phyloP scores from a whole-genome alignment of 2,113 vertebrate species.

The Campylorhamphus procurvoides region DNA sequence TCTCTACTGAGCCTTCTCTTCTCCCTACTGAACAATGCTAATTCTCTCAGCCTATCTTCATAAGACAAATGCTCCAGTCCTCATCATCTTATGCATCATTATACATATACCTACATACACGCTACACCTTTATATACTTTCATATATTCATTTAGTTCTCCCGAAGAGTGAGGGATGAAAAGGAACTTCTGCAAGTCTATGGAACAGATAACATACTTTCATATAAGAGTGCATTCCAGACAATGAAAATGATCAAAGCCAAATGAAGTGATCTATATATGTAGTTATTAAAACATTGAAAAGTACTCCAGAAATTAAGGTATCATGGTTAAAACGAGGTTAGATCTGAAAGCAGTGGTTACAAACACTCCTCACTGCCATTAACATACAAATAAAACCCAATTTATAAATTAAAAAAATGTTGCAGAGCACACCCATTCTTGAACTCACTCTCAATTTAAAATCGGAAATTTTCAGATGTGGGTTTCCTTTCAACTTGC shows the following conservation, averaged over 20 bases:
- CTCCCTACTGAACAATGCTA: fast-evolving
- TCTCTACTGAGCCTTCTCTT: neutral
- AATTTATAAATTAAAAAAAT: neutral
- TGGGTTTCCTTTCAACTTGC: neutral
- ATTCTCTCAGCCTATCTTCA: neutral
- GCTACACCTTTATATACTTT: neutral
- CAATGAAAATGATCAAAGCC: neutral
- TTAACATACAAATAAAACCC: neutral
- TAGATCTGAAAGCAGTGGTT: neutral
- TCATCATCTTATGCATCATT: neutral
- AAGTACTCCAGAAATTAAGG: neutral
- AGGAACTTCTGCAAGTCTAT: neutral
- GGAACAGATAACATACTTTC: neutral
- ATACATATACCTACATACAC: neutral
- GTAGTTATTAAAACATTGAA: neutral
- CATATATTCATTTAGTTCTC: neutral
- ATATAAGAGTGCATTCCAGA: neutral
- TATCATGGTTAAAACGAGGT: neutral
- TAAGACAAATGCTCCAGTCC: neutral
- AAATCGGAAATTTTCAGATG: neutral
- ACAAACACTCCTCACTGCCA: neutral
- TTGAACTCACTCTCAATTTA: neutral
- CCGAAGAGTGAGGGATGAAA: neutral
- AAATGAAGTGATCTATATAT: neutral
- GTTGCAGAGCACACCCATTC: neutral